phyloP scores from a whole-genome alignment of 1,140 invertebrate genomes.

The Potamilus streckersoni region DNA sequence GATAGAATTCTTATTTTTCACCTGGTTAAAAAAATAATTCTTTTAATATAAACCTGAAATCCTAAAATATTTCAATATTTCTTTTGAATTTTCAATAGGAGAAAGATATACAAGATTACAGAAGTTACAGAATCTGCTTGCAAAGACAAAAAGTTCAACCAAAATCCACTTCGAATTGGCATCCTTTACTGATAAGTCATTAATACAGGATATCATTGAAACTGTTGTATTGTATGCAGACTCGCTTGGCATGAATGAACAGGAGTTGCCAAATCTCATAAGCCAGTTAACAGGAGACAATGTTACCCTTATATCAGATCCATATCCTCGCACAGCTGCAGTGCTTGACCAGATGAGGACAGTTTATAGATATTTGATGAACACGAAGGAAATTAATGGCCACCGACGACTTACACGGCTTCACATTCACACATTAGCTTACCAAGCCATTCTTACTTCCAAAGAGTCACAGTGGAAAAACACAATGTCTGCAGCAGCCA shows the following conservation, averaged over 20 bases:
- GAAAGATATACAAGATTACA: slow-evolving; percentile 75
- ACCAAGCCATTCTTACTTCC: slow-evolving; percentile 84
- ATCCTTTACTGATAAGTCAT: slow-evolving; percentile 80
- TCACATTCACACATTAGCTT: slow-evolving; percentile 89
- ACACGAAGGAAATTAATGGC: slow-evolving; percentile 43
- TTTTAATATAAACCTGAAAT: not conserved
- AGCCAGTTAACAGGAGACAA: slow-evolving; percentile 75
- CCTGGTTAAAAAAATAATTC: not conserved
- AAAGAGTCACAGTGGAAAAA: slow-evolving; percentile 73
- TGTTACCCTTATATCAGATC: slow-evolving; percentile 81
- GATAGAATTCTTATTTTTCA: not conserved
- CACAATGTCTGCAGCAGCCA: slow-evolving; percentile 83
- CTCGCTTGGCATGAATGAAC: slow-evolving; percentile 93
- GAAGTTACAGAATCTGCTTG: slow-evolving; percentile 78
- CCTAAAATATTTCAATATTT: slow-evolving; percentile 2
- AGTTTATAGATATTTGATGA: slow-evolving; percentile 72
- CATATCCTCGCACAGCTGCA: slow-evolving; percentile 82
- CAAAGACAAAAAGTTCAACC: slow-evolving; percentile 72
- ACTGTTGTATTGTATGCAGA: slow-evolving; percentile 82
- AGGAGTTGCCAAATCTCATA: slow-evolving; percentile 83
- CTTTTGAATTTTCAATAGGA: slow-evolving; percentile 68
- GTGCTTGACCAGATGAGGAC: slow-evolving; percentile 87
- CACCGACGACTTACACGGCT: slow-evolving; percentile 79
- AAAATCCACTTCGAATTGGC: slow-evolving; percentile 90
- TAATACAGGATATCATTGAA: slow-evolving; percentile 77